A percentile compares a stretch with the other conserved stretches of the same genome.
Conservation (phyloP, 2,797 vertebrate species). For the Pseudomugil gertrudae region DNA sequence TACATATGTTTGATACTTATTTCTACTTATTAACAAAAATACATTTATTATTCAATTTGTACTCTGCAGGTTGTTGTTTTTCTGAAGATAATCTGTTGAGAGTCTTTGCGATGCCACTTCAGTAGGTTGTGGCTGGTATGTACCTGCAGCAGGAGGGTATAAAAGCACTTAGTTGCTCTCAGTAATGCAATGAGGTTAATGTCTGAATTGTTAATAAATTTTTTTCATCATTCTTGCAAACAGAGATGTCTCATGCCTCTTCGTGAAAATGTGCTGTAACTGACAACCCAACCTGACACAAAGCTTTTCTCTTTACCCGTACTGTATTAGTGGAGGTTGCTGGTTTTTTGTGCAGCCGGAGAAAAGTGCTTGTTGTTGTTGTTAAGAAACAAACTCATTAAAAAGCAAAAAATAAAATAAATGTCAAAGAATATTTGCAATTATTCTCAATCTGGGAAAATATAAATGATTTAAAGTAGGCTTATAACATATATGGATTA, state of each 20-base stretch:
- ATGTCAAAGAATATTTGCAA: background rate
- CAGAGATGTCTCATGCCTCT: fast-evolving
- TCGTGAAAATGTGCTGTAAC: too few species aligned
- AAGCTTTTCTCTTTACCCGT: background rate
- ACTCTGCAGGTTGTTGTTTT: too few species aligned
- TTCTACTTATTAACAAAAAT: background rate
- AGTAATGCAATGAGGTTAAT: too few species aligned
- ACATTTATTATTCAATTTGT: too few species aligned
- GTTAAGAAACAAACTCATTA: background rate
- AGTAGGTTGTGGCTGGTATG: too few species aligned
- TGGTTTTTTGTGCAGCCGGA: slow-evolving; percentile 4
- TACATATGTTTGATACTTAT: background rate
- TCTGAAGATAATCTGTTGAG: too few species aligned
- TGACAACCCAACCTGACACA: too few species aligned
- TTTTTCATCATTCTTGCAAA: too few species aligned
- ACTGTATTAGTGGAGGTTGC: slow-evolving; percentile 4
- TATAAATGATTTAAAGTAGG: background rate
- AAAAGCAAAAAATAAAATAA: background rate
- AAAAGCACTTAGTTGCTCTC: too few species aligned
- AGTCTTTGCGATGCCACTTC: too few species aligned
- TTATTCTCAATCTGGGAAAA: background rate
- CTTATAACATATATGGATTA: background rate
- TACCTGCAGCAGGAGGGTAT: too few species aligned
- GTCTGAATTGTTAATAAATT: too few species aligned
- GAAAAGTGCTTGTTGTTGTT: background rate